A percentile compares a stretch with the other conserved stretches of the same genome.
Conservation (phyloP, 2,797 vertebrate genomes). For the Danionella dracula region DNA sequence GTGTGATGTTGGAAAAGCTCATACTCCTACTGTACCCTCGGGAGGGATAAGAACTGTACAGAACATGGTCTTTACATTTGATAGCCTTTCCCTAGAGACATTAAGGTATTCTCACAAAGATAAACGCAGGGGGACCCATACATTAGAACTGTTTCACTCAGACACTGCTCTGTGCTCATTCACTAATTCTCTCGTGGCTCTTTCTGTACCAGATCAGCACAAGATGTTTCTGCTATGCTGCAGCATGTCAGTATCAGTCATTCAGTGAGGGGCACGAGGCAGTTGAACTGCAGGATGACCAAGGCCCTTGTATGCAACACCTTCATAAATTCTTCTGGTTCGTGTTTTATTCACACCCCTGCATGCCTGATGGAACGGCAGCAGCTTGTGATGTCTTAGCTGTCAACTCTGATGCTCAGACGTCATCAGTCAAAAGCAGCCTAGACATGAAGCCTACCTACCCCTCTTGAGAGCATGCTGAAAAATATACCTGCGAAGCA, state of each 20-base stretch:
- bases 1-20: conserved; percentile 27
- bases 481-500: conserved; percentile 3
- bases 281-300: conserved; percentile 20
- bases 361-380: conserved; percentile 16
- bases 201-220: conserved; percentile 23
- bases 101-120: conserved; percentile 7
- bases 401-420: conserved; percentile 24
- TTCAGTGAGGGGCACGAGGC: conserved; percentile 27
- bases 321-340: conserved; percentile 40
- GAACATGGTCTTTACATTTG: conserved; percentile 49
- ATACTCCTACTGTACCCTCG: conserved; percentile 57
- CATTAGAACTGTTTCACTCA: not conserved
- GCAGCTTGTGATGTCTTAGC: conserved; percentile 3
- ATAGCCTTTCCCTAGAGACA: conserved; percentile 31
- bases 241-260: conserved; percentile 33
- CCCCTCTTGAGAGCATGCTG: not conserved
- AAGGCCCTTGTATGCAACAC: conserved; percentile 26
- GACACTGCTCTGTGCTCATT: conserved; percentile 30
- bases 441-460: conserved; percentile 3
- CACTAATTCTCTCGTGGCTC: conserved; percentile 28
- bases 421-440: conserved; percentile 35
- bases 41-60: conserved; percentile 46
- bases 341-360: conserved; percentile 30
- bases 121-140: not conserved
- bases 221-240: conserved; percentile 31